Evolutionary conservation across 1,140 invertebrate genomes (phyloP), one percentile per base, ranked within the genome.

Genomic region (Aphaenogaster rudis): DNA sequence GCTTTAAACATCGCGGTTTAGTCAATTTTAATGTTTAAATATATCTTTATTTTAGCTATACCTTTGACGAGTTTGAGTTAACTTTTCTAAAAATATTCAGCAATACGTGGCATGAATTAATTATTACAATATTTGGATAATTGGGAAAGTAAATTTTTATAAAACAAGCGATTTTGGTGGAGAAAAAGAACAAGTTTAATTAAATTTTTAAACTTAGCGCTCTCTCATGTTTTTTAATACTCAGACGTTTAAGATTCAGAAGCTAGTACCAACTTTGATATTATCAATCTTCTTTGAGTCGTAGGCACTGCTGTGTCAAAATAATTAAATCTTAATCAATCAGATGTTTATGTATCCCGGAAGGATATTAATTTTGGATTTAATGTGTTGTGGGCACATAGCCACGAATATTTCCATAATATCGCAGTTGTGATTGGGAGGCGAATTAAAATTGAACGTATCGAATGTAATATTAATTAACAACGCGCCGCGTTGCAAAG

Each of bases 401-500:
- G 3, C 21, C 67, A 13, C 36, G 50, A 69, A 57, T 81, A 81
- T 81, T 71, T 69, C 50, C 13, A 48, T 59, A 45, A 71, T 69
- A 81, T 52, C 21, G 36, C 66, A 76, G 80, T 57, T 11, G 42
- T 54, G 64, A 69, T 42, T 54, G 36, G 50, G 15, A 45, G n/a
- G 42, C 21, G 33, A 82, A 84, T 84, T 76, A 76, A 84, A 84
- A 50, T 76, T 84, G 57, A 76, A 84, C 33, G 48, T 61, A 63
- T 74, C 28, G 80, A 84, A 76, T 84, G 9, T 76, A 84, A 74
- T 84, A 76, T 84, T 84, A 84, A 84, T 84, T 74, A 74, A 84
- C 33, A 63, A 42, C 69, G 79, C 39, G 36, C 39, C 33, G n/a
- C 57, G 77, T 11, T n/a, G 52, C 42, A 42, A 48, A 82, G 42